Conservation (phyloP, 64 coral and sea anemone species). For the Orbicella faveolata region DNA sequence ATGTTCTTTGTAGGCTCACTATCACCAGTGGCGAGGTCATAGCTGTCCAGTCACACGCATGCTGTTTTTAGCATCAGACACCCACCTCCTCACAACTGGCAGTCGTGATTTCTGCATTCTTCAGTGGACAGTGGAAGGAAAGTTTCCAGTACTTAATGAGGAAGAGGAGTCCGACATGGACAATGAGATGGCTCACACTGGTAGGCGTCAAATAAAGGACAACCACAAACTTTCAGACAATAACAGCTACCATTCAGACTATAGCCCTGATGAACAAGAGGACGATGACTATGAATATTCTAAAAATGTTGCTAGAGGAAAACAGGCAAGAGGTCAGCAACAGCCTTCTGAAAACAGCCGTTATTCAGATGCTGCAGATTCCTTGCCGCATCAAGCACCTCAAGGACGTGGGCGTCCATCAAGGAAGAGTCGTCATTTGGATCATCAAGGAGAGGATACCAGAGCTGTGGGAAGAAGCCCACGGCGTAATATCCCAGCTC, state of each 20-base stretch:
- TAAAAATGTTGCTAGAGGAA: neutral
- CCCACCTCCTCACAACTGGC: conserved; percentile 74
- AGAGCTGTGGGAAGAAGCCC: conserved; percentile 2
- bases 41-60: conserved; percentile 73
- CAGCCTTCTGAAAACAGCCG: neutral
- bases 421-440: neutral
- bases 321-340: neutral
- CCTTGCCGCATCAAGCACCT: neutral
- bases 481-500: neutral
- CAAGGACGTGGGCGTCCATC: neutral
- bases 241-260: conserved; percentile 27
- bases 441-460: neutral
- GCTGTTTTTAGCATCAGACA: conserved; percentile 74
- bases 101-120: conserved; percentile 76
- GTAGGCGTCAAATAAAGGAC: neutral
- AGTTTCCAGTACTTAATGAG: conserved; percentile 31
- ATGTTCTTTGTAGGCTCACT: conserved; percentile 53
- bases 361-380: conserved; percentile 7
- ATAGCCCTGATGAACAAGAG: conserved; percentile 7
- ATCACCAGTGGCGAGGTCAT: conserved; percentile 86
- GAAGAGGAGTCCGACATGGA: conserved; percentile 24
- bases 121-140: conserved; percentile 80
- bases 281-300: neutral
- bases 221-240: neutral
- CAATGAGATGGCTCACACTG: neutral